Base-by-base conservation (phyloP, 2,797 vertebrate genomes). In the Halcyon leucocephala region DNA sequence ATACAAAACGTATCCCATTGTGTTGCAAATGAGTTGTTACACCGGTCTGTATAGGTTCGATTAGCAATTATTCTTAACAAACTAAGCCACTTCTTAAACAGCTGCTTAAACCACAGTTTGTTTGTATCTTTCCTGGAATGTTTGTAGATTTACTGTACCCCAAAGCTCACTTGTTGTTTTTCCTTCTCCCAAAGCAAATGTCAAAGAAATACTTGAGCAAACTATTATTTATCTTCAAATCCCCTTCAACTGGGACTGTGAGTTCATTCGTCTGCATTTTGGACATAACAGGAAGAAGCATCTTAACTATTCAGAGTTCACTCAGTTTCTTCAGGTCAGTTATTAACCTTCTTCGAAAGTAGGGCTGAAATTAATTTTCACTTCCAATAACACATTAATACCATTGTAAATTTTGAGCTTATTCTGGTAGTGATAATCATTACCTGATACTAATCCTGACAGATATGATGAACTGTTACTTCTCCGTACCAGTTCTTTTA, bases 241-340 rank as follows among this genome's bases (percentile, higher is more conserved):
- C 97, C 99, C 99, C 93, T 99, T 99, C 97, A 99, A 99, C 98
- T 99, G 99, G 99, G 99, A 99, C 96, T 99, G 99, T 85, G 99
- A 99, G 80, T 99, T 99, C 97, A 99, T 99, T 98, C 98, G 98
- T 60, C 98, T 99, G 95, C 99, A 99, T 97, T 99, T 99, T 94
- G 99, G 99, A 39, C 98, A 99, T 91, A 99, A 99, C 96, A 98
- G 98, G 95, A 99, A 99, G 98, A 99, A 99, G 96, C 98, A 98
- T 82, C 99, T 99, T 97, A 99, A 97, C 98, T 99, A 99, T 98
- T 98, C 99, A 62, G 99, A 99, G 96, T 99, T 99, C 97, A 99
- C 99, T 71, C 99, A 99, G 92, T 99, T 99, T 98, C 98, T 99
- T 83, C 99, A 99, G 99, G 99, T 99, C 93, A 89, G 95, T 77